Conservation (phyloP, 2,113 vertebrate species). For the Erythrocercus mccallii region DNA sequence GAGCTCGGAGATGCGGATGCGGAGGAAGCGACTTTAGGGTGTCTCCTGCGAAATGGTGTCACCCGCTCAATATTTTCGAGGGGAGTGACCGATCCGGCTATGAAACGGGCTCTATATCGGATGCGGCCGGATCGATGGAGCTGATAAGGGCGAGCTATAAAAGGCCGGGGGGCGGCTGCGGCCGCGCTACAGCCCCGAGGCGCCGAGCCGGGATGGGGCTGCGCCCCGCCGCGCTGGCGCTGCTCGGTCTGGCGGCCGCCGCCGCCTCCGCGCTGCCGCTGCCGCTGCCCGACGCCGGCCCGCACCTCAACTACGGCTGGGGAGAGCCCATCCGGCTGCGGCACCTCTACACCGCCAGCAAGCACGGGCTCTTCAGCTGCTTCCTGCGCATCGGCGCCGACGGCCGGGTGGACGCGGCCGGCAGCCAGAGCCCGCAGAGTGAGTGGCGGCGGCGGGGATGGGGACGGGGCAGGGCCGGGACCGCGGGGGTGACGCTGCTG, state of each 20-base stretch:
- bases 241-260: conserved; percentile 60
- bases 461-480: neutral
- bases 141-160: conserved; percentile 81
- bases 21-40: conserved; percentile 16
- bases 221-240: conserved; percentile 24
- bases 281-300: conserved; percentile 77
- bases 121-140: conserved; percentile 74
- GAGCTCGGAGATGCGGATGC: neutral
- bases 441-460: conserved; percentile 56
- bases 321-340: conserved; percentile 81
- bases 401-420: conserved; percentile 81
- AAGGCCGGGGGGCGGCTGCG: conserved; percentile 64
- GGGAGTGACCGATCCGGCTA: conserved; percentile 43
- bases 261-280: conserved; percentile 32
- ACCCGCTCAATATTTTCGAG: conserved; percentile 42
- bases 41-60: conserved; percentile 50
- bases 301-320: conserved; percentile 84
- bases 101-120: conserved; percentile 52
- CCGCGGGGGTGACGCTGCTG: neutral
- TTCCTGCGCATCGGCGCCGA: conserved; percentile 83
- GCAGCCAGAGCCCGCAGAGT: conserved; percentile 80
- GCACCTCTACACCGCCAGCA: conserved; percentile 84
- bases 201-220: neutral
- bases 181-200: conserved; percentile 23
- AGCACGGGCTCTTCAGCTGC: conserved; percentile 76